Conservation (phyloP, 2,888 invertebrate species). For the Clusia tigrina region DNA sequence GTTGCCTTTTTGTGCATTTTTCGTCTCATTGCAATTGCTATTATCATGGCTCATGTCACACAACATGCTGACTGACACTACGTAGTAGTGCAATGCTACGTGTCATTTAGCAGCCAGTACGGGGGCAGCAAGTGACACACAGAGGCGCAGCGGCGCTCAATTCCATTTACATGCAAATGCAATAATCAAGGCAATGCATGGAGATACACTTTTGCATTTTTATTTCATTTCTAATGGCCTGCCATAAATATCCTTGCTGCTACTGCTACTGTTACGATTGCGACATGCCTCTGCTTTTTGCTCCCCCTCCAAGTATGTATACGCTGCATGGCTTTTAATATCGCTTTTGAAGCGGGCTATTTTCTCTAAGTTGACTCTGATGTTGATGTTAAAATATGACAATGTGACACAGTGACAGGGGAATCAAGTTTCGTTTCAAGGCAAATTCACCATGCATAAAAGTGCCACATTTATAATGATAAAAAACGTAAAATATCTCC, state of each 20-base stretch:
- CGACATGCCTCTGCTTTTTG: not conserved
- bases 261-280: not conserved
- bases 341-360: too few species aligned
- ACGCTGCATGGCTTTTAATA: too few species aligned
- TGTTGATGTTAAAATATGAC: not conserved
- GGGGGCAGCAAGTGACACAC: conserved; percentile 4
- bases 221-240: conserved; percentile 1
- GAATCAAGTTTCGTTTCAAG: not conserved
- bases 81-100: not conserved
- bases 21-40: conserved; percentile 8
- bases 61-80: conserved; percentile 35
- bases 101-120: conserved; percentile 1
- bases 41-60: conserved; percentile 37
- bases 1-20: not conserved
- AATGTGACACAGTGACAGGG: not conserved
- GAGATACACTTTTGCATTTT: not conserved
- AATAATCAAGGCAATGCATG: conserved; percentile 3
- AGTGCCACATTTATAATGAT: too few species aligned
- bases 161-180: conserved; percentile 5
- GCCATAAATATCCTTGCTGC: not conserved
- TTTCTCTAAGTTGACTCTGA: too few species aligned
- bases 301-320: not conserved
- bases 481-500: too few species aligned
- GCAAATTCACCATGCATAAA: not conserved
- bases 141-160: not conserved